A percentile compares a stretch with the other conserved stretches of the same genome.
These are phyloP conservation scores for Strigamia maritima DNA, from an alignment of 2,888 invertebrate species.

Conservation along the genomic window DNA sequence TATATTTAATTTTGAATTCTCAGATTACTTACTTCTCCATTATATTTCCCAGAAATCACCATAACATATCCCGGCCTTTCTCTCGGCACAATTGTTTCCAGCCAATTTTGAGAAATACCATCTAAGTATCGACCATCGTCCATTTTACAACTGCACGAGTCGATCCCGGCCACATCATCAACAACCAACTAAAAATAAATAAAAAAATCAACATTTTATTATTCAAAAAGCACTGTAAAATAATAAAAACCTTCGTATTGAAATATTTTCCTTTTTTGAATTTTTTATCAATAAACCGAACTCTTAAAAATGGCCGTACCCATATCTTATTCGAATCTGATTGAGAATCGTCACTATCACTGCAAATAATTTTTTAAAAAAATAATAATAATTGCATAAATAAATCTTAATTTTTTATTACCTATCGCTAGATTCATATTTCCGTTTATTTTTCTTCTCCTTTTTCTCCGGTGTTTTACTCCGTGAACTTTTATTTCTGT, in stretches of 20 bases:
- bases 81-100: slow-evolving; percentile 54
- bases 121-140: slow-evolving; percentile 43
- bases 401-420: neutral
- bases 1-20: neutral
- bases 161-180: neutral
- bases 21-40: slow-evolving; percentile 49
- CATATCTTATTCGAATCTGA: slow-evolving; percentile 32
- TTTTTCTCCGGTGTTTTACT: neutral
- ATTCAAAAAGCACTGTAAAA: too few relatives aligned
- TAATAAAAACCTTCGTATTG: slow-evolving; percentile 40
- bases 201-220: neutral
- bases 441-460: neutral
- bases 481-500: slow-evolving; percentile 10
- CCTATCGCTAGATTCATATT: neutral
- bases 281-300: slow-evolving; percentile 43
- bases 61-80: slow-evolving; percentile 49
- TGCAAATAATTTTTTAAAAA: neutral
- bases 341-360: neutral
- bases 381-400: too few relatives aligned
- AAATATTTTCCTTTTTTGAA: slow-evolving; percentile 43
- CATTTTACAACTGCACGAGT: slow-evolving; percentile 41
- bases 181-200: slow-evolving; percentile 41
- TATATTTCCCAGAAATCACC: slow-evolving; percentile 51
- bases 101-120: slow-evolving; percentile 47
- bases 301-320: slow-evolving; percentile 43